These are phyloP conservation scores for Argopecten irradians DNA, from an alignment of 1,140 invertebrate species.

Conservation along the genomic window DNA sequence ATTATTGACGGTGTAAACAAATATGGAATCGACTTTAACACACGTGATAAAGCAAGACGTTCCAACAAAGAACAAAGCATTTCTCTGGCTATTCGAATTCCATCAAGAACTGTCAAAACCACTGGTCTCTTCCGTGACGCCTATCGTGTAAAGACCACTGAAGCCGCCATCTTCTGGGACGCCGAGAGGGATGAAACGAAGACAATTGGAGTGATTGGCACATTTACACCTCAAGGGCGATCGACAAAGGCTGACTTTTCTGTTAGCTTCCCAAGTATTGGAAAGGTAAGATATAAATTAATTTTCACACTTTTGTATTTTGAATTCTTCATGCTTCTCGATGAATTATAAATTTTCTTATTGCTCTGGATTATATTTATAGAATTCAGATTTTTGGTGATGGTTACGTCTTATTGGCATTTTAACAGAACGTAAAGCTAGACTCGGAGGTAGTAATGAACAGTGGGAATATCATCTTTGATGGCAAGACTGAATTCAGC, in stretches of 20 bases:
- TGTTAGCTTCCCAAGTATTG: conserved; percentile 60
- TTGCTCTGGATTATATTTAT: not conserved
- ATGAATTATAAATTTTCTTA: not conserved
- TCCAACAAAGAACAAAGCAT: not conserved
- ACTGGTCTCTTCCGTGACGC: conserved; percentile 32
- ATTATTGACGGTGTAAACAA: conserved; percentile 29
- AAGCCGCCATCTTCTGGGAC: conserved; percentile 64
- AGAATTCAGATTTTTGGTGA: not conserved
- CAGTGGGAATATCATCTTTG: conserved; percentile 50
- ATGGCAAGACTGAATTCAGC: conserved; percentile 68
- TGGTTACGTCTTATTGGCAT: not conserved
- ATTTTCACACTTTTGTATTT: not conserved
- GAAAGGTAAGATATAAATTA: conserved; percentile 55
- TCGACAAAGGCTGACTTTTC: conserved; percentile 55
- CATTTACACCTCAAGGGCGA: conserved; percentile 43
- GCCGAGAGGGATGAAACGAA: conserved; percentile 61
- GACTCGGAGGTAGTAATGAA: conserved; percentile 55
- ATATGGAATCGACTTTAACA: conserved; percentile 35
- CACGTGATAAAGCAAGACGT: not conserved
- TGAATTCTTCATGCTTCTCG: not conserved
- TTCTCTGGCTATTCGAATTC: conserved; percentile 47
- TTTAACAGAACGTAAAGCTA: conserved; percentile 31
- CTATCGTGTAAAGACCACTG: conserved; percentile 36
- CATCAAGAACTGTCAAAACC: conserved; percentile 54
- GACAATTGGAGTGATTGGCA: conserved; percentile 58